Evolutionary conservation across 1,140 invertebrate genomes (phyloP), one percentile per base, ranked within the genome.

Genomic region (Penaeus vannamei): DNA sequence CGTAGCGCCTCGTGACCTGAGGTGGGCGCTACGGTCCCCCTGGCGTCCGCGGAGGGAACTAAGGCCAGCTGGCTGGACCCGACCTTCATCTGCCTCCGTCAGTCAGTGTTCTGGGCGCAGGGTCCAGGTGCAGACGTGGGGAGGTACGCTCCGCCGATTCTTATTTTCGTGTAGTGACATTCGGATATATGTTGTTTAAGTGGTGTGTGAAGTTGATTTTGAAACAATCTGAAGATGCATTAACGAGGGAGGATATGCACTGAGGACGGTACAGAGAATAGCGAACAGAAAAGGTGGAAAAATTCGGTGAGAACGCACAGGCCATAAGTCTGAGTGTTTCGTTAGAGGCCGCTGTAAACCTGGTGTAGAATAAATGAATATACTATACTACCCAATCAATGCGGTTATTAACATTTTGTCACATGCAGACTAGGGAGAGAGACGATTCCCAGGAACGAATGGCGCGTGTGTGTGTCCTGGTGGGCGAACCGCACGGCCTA

Each of bases 61-160:
- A 81, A 59, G 46, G 60, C 79, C 79, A 81, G 53, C 79, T 81
- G 79, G 79, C 29, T 19, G 22, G 79, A 60, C 29, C 20, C 23
- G 72, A 42, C 42, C 79, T 59, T 81, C 79, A 81, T 23, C 79
- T 59, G 79, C 79, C 46, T 81, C 79, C 79, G 46, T 81, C 79
- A 81, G 36, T 81, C 79, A 81, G 79, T 81, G 79, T 81, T 81
- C 79, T 81, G 79, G 79, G 79, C 79, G 79, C 79, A 46, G 46
- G 20, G 79, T 81, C 79, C 79, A 81, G 79, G 79, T 81, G 46
- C 23, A 59, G 79, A 60, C 46, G 79, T 81, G 79, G n/a, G 79
- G 79, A 81, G 79, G 79, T 81, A 81, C 23, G 79, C 79, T 81
- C 79, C 26, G 23, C 23, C 46, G 22, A 17, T 59, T 26, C 17